phyloP scores from a whole-genome alignment of 2,888 invertebrate genomes.

The Drosophila buzzatii region DNA sequence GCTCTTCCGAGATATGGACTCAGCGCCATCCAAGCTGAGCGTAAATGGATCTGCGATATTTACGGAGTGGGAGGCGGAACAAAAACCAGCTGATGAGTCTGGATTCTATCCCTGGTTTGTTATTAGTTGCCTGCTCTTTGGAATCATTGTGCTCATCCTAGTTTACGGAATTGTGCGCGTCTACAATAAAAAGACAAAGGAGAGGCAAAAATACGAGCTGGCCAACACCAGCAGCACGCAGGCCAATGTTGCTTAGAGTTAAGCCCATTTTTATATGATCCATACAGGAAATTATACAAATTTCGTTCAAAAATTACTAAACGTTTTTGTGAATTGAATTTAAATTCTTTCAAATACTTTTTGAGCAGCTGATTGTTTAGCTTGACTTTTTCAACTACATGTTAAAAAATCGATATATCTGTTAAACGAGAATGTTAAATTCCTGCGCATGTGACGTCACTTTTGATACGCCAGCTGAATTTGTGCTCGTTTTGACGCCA shows the following conservation, averaged over 20 bases:
- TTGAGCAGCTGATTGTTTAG: background rate
- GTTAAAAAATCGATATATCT: conserved; percentile 18
- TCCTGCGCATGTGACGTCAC: conserved; percentile 15
- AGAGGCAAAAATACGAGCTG: conserved; percentile 74
- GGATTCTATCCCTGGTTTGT: conserved; percentile 81
- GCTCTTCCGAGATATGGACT: conserved; percentile 47
- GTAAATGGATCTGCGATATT: conserved; percentile 27
- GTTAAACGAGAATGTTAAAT: conserved; percentile 1
- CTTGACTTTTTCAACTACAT: background rate
- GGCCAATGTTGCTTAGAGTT: conserved; percentile 39
- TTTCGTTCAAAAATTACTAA: conserved; percentile 2
- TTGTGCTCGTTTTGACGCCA: background rate
- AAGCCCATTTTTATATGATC: background rate
- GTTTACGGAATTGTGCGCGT: conserved; percentile 70
- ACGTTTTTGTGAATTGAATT: background rate
- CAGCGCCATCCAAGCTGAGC: conserved; percentile 41
- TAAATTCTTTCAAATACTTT: background rate
- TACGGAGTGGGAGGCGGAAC: conserved; percentile 55
- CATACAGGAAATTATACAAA: background rate
- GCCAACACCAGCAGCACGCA: conserved; percentile 58
- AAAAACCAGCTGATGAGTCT: conserved; percentile 46
- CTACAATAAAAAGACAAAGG: conserved; percentile 60
- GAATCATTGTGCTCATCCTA: conserved; percentile 56
- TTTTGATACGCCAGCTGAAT: conserved; percentile 1
- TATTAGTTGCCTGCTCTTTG: conserved; percentile 63